A percentile compares a stretch with the other conserved stretches of the same genome.
Evolutionary conservation across 2,113 vertebrate species (phyloP).

Genomic region (Phocoena sinus): DNA sequence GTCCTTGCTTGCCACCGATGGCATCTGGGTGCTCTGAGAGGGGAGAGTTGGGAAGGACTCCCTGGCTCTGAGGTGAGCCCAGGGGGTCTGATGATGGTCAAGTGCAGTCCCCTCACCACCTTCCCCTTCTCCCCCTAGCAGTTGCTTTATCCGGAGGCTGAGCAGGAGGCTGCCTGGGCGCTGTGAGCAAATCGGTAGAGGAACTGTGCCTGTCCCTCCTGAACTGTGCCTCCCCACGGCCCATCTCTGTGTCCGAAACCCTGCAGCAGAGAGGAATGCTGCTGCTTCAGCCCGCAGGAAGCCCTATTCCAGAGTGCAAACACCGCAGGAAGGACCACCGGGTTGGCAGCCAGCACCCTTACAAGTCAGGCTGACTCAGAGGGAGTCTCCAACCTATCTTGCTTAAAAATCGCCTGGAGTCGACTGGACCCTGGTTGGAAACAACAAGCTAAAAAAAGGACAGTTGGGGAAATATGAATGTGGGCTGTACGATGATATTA

Average conservation of each 20-base stretch:
- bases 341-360: not conserved
- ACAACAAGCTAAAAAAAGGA: not conserved
- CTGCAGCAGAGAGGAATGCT: not conserved
- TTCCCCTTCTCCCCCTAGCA: not conserved
- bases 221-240: rapidly evolving
- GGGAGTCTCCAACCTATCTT: not conserved
- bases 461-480: not conserved
- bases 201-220: not conserved
- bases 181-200: not conserved
- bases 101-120: not conserved
- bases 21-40: not conserved
- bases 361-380: not conserved
- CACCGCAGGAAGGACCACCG: rapidly evolving
- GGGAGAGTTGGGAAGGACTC: not conserved
- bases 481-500: not conserved
- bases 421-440: not conserved
- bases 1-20: not conserved
- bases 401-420: not conserved
- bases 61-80: not conserved
- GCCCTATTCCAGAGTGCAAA: not conserved
- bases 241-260: not conserved
- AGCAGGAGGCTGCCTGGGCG: not conserved
- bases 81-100: not conserved
- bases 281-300: not conserved
- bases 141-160: not conserved